Percentiles rank a stretch among this genome's conserved stretches.
Conservation (phyloP, 1,140 invertebrate species). For the Saccostrea glomerata region DNA sequence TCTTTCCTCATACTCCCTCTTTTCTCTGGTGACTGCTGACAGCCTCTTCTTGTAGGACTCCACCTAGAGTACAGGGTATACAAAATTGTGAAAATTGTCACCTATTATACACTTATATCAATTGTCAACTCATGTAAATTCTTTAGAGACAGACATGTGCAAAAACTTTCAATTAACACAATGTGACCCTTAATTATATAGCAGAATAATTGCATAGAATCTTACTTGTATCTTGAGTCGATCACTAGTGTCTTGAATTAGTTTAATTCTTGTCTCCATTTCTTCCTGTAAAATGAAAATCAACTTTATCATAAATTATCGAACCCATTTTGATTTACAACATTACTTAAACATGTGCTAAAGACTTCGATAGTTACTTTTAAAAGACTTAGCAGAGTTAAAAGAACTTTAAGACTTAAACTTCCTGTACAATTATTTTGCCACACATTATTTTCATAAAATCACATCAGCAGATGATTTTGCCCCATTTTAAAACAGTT, state of each 20-base stretch:
- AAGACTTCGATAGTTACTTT: too few species aligned
- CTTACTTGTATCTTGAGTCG: conserved; percentile 73
- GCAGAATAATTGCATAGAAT: background rate
- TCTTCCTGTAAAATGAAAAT: conserved; percentile 65
- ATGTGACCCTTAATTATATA: too few species aligned
- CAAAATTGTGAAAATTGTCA: background rate
- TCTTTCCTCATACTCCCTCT: conserved; percentile 74
- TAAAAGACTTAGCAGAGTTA: too few species aligned
- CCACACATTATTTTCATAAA: too few species aligned
- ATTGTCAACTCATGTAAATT: background rate
- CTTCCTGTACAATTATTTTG: too few species aligned
- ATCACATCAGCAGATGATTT: too few species aligned
- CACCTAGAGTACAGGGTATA: conserved; percentile 62
- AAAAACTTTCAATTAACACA: background rate
- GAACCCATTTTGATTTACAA: too few species aligned
- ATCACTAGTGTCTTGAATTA: conserved; percentile 69
- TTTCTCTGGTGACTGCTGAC: conserved; percentile 71
- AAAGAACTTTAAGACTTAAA: too few species aligned
- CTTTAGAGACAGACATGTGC: background rate
- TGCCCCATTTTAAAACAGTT: too few species aligned
- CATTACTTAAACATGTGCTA: too few species aligned
- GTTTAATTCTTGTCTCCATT: conserved; percentile 72
- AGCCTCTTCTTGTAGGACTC: conserved; percentile 75
- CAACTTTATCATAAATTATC: background rate
- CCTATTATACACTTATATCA: background rate